Conservation (phyloP, 35 echinoderm and acorn worm species). For the Holothuria glaberrima region DNA sequence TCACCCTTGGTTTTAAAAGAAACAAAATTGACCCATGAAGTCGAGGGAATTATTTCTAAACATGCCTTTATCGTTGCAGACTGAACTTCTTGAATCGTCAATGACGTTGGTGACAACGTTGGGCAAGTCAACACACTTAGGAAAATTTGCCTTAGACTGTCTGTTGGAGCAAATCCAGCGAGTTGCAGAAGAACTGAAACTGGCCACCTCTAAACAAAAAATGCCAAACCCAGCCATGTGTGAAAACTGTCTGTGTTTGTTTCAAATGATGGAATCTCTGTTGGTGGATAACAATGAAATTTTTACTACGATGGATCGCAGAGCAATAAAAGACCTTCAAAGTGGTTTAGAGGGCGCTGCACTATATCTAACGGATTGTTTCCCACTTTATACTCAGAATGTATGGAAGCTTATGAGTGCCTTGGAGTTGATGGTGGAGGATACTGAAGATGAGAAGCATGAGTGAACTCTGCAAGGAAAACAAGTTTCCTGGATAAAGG, state of each 20-base stretch:
- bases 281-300: not conserved
- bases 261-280: conserved; percentile 66
- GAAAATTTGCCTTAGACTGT: not conserved
- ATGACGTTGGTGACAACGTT: conserved; percentile 22
- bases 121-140: conserved; percentile 12
- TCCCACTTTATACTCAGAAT: conserved; percentile 77
- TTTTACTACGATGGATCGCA: not conserved
- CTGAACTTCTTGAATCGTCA: not conserved
- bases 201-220: not conserved
- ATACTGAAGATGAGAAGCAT: not conserved
- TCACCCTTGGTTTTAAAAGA: too few relatives aligned
- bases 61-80: not conserved
- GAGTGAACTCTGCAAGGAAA: too few relatives aligned
- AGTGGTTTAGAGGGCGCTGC: conserved; percentile 57
- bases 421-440: conserved; percentile 57
- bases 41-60: not conserved
- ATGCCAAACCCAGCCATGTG: conserved; percentile 27
- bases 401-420: conserved; percentile 70
- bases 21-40: not conserved
- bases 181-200: conserved; percentile 10
- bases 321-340: conserved; percentile 2
- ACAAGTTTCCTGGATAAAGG: too few relatives aligned
- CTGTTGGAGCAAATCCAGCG: not conserved
- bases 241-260: conserved; percentile 66
- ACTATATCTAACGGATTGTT: conserved; percentile 66